phyloP scores from a whole-genome alignment of 1,140 invertebrate genomes.

The Lethrus apterus region DNA sequence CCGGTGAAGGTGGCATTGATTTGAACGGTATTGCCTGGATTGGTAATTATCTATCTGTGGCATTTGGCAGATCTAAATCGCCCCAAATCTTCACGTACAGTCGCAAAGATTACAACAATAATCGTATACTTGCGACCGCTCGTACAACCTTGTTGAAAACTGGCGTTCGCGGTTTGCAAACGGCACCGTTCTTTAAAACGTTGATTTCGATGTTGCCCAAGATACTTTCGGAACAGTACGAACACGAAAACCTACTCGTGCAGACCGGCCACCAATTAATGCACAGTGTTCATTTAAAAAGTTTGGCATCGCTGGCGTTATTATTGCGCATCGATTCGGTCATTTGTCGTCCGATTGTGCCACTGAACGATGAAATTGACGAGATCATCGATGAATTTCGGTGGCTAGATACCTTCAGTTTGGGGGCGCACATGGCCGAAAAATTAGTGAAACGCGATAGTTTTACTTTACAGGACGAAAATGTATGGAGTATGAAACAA shows the following conservation, averaged over 20 bases:
- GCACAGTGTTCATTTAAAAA: conserved; percentile 55
- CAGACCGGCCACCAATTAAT: conserved; percentile 53
- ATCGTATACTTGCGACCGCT: conserved; percentile 45
- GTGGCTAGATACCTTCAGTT: conserved; percentile 52
- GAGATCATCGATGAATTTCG: conserved; percentile 47
- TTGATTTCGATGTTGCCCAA: conserved; percentile 48
- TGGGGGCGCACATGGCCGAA: conserved; percentile 49
- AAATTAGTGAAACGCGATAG: conserved; percentile 43
- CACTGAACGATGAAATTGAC: conserved; percentile 40
- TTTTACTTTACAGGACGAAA: no score
- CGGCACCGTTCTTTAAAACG: conserved; percentile 50
- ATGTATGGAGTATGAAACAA: conserved; percentile 50
- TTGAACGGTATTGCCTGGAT: conserved; percentile 46
- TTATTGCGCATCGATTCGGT: conserved; percentile 50
- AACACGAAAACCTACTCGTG: conserved; percentile 51
- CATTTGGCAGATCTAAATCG: conserved; percentile 49
- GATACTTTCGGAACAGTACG: conserved; percentile 49
- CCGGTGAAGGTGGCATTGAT: conserved; percentile 48
- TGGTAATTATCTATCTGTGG: conserved; percentile 42
- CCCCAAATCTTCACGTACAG: conserved; percentile 45
- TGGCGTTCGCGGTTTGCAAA: conserved; percentile 49
- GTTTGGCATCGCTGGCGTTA: conserved; percentile 49
- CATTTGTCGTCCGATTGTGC: conserved; percentile 45
- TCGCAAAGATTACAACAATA: conserved; percentile 40
- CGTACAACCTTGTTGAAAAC: conserved; percentile 46